Evolutionary conservation across 2,113 vertebrate genomes (phyloP), one percentile per base, ranked within the genome.

Genomic region (Grallaria varia): DNA sequence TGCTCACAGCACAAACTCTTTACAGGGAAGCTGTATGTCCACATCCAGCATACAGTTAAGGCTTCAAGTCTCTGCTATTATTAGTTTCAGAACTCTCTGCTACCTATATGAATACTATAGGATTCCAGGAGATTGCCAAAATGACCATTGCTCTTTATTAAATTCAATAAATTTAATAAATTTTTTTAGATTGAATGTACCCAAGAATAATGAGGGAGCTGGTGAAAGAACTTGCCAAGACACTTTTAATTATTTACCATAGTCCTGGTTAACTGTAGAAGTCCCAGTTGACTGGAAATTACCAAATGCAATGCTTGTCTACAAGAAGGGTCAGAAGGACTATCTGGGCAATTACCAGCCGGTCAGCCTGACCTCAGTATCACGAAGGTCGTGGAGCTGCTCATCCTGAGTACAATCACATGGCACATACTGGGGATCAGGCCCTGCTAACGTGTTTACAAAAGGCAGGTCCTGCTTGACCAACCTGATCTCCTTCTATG

Each of bases 381-480:
- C 16, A 40, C 13, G 23, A 52, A n/a, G 23, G 45, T 59, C 24
- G n/a, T 19, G 69, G 52, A 45, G 33, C 23, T 67, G 12, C 67
- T 4, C 45, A 45, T 45, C 37, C 37, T n/a, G 23, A 52, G 8
- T 20, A 45, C 12, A 20, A 17, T 27, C 39, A n/a, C 23, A 12
- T 6, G 39, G 24, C 69, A 81, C 16, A 8, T 14, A 23, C 37
- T 75, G 13, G 28, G 16, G 24, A 59, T 21, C 39, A 60, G 45
- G 28, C 20, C 9, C 12, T 59, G 12, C 27, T 23, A 30, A 30
- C 4, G 3, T 0, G 0, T 39, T 81, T 59, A 52, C 15, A 59
- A 67, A 59, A 67, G 23, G n/a, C 8, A 30, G 24, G 16, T 67
- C 24, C 28, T 45, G 33, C 39, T 68, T 39, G 24, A 45, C 24